Evolutionary conservation across 2,113 vertebrate genomes (phyloP).

Genomic region (Peromyscus polionotus): DNA sequence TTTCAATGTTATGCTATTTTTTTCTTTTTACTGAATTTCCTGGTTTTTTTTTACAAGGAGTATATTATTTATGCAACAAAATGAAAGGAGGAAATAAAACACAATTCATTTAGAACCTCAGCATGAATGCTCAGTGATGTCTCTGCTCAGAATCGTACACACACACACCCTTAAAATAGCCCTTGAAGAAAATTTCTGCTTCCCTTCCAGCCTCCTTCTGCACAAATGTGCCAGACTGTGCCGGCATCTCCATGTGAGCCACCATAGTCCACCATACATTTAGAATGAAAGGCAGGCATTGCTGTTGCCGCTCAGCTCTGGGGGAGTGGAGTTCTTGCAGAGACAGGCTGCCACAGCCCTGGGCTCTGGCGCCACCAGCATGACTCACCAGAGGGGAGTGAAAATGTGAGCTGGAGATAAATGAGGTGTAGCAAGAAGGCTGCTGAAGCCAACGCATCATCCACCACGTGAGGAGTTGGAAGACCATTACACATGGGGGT

Average conservation of each 20-base stretch:
- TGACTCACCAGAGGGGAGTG: not conserved
- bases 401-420: not conserved
- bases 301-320: not conserved
- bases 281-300: not conserved
- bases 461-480: not conserved
- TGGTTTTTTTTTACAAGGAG: not conserved
- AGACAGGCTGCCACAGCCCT: not conserved
- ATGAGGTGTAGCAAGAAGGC: not conserved
- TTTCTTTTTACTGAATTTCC: slow-evolving; percentile 5
- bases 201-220: not conserved
- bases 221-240: not conserved
- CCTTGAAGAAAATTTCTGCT: not conserved
- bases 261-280: not conserved
- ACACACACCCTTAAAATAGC: not conserved
- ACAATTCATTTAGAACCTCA: not conserved
- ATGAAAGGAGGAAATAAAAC: not conserved
- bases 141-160: not conserved
- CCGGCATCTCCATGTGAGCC: not conserved
- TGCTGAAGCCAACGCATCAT: not conserved
- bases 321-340: not conserved
- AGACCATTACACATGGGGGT: not conserved
- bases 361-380: not conserved
- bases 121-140: not conserved
- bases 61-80: not conserved
- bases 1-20: not conserved